Evolutionary conservation across 2,113 vertebrate species (phyloP), one percentile per base, ranked within the genome.

Genomic region (Gnathonemus longibarbis): DNA sequence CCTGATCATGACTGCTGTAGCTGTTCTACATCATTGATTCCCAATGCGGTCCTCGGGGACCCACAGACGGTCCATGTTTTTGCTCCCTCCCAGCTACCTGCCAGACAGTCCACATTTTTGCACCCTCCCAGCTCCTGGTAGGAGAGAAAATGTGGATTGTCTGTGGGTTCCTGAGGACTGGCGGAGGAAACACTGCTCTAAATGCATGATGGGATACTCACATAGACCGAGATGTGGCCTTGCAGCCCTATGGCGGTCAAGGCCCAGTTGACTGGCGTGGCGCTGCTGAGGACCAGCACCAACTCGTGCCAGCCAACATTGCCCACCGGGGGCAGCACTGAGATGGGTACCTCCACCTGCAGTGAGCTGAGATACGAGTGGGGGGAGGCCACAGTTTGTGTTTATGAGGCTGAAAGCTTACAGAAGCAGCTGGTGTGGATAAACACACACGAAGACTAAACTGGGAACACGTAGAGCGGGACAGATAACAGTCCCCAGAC

Each of bases 241-340:
- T 50, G 93, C 90, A 97, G 92, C 3, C 93, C 93, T 0, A 85
- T 90, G 89, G 95, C 92, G 10, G 74, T 74, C 24, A 97, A 62
- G 70, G 94, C 95, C 96, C 96, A 97, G 92, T 94, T 95, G 66
- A 96, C 95, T 0, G 95, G 91, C 31, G 91, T 92, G 0, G 92
- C 93, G 85, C 96, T 96, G 94, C 95, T 95, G 86, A 97, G 93
- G 19, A 97, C 93, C 89, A 97, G 70, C 9, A 96, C 94, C 1
- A 96, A 80, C 21, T 90, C 92, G 53, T 92, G 92, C 17, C 87
- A 85, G 10, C 84, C 93, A 31, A 91, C 90, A 45, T 85, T n/a
- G 11, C 50, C 92, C 91, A 89, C 91, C 0, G 92, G 93, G 2
- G 95, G 93, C 90, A 95, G 86, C 11, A 96, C 93, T 62, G 94